Percentiles rank a stretch among this genome's conserved stretches.
phyloP scores from a whole-genome alignment of 1,140 invertebrate genomes.

The Dreissena polymorpha region DNA sequence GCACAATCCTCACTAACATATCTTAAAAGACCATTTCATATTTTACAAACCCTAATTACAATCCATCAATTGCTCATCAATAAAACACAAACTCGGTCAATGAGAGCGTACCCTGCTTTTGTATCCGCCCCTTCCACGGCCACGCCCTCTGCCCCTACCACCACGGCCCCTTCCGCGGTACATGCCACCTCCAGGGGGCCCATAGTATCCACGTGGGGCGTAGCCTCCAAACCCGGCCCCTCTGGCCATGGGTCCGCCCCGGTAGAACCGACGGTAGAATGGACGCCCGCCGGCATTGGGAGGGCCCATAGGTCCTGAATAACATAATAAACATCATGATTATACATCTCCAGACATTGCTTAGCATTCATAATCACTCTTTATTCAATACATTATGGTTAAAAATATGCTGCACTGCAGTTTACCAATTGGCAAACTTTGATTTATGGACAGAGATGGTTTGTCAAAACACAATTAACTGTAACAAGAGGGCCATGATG shows the following conservation, averaged over 20 bases:
- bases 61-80: too few relatives aligned
- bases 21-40: too few relatives aligned
- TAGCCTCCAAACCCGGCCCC: conserved; percentile 36
- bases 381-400: too few relatives aligned
- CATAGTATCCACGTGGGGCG: conserved; percentile 55
- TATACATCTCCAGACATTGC: conserved; percentile 76
- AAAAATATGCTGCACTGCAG: too few relatives aligned
- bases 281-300: conserved; percentile 60
- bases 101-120: conserved; percentile 30
- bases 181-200: conserved; percentile 59
- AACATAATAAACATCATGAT: conserved; percentile 73
- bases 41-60: too few relatives aligned
- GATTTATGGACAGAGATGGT: too few relatives aligned
- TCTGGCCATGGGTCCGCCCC: conserved; percentile 52
- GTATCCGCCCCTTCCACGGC: conserved; percentile 41
- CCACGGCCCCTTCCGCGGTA: conserved; percentile 60
- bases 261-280: conserved; percentile 67
- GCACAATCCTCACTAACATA: too few relatives aligned
- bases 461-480: too few relatives aligned
- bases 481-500: too few relatives aligned
- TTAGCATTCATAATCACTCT: conserved; percentile 72
- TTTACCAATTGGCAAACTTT: too few relatives aligned
- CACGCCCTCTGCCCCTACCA: conserved; percentile 37
- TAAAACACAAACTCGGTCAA: too few relatives aligned
- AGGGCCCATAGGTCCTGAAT: conserved; percentile 46